phyloP scores from a whole-genome alignment of 2,113 vertebrate species.

The Parus major region DNA sequence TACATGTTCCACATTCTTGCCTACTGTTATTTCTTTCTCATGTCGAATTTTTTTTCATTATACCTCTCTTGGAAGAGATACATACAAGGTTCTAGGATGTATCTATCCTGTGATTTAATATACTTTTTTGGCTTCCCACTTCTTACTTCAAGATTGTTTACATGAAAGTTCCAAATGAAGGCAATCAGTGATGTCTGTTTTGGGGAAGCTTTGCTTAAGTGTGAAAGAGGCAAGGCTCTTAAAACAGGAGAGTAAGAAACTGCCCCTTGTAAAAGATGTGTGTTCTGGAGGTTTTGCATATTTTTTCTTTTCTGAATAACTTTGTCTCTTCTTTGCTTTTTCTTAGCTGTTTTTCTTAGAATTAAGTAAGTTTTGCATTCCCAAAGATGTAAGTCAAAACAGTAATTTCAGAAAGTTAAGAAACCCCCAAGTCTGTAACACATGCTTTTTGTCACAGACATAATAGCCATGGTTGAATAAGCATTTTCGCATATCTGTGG shows the following conservation, averaged over 20 bases:
- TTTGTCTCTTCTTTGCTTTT: neutral
- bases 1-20: neutral
- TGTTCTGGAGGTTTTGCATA: fast-evolving
- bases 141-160: neutral
- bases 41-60: neutral
- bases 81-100: neutral
- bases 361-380: neutral
- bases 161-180: neutral
- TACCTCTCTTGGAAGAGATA: neutral
- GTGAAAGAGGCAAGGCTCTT: neutral
- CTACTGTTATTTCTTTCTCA: neutral
- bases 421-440: fast-evolving
- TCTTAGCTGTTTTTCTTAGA: neutral
- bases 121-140: neutral
- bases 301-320: neutral
- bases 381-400: neutral
- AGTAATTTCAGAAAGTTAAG: neutral
- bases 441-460: neutral
- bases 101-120: neutral
- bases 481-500: neutral
- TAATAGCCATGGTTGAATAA: neutral
- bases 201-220: neutral
- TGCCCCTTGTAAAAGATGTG: neutral
- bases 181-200: neutral
- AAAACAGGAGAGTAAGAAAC: neutral